Conservation (phyloP, 1,140 invertebrate genomes). For the Laupala kohalensis region DNA sequence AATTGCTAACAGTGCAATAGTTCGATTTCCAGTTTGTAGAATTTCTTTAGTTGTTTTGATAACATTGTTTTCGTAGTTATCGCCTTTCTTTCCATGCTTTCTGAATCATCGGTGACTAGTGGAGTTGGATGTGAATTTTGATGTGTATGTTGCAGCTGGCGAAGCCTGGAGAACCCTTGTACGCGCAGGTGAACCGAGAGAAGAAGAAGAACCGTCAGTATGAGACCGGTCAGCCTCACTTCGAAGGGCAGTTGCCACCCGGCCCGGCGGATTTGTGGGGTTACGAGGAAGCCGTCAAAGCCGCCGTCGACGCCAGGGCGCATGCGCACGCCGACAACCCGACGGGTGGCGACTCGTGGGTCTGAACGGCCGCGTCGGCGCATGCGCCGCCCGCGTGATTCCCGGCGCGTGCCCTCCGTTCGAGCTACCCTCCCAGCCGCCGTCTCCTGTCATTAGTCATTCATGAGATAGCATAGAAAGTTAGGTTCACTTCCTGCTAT, state of each 20-base stretch:
- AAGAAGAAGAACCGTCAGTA: slow-evolving; percentile 57
- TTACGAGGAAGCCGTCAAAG: slow-evolving; percentile 24
- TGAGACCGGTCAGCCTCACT: slow-evolving; percentile 31
- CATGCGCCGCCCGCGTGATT: neutral
- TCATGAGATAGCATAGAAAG: neutral
- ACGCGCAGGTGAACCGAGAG: slow-evolving; percentile 68
- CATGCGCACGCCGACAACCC: slow-evolving; percentile 27
- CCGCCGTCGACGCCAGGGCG: slow-evolving; percentile 29
- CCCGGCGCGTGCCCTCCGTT: no score
- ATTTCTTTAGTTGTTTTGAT: no score
- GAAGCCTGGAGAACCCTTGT: slow-evolving; percentile 54
- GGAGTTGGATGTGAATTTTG: neutral
- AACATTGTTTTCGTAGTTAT: no score
- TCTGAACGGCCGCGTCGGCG: slow-evolving; percentile 25
- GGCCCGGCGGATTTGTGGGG: slow-evolving; percentile 25
- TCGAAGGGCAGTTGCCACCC: slow-evolving; percentile 22
- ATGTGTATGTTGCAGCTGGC: slow-evolving; percentile 34
- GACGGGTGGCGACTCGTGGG: slow-evolving; percentile 41
- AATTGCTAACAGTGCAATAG: no score
- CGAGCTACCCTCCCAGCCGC: no score
- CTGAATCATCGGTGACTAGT: no score
- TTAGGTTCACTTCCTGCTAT: neutral
- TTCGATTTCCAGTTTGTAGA: no score
- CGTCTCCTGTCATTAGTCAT: neutral
- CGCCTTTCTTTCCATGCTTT: no score